These are phyloP conservation scores for Leuciscus waleckii DNA, from an alignment of 2,797 vertebrate genomes.

Conservation along the genomic window DNA sequence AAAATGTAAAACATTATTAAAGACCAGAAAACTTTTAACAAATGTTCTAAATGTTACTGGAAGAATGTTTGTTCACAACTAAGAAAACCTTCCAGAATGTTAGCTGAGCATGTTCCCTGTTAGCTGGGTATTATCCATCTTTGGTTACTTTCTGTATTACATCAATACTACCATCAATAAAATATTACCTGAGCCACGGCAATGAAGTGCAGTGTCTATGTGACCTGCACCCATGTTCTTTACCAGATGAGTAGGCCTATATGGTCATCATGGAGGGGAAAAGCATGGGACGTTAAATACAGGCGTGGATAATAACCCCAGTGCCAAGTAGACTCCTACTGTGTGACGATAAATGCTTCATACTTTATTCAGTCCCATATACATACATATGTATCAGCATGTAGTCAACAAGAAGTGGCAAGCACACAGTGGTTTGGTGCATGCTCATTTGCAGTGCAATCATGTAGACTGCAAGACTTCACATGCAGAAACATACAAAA, in stretches of 20 bases:
- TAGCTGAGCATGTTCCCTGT: not conserved
- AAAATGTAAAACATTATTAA: not conserved
- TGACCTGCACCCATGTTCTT: not conserved
- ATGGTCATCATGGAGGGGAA: constrained; percentile 10
- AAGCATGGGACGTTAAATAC: not conserved
- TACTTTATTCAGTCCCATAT: constrained; percentile 53
- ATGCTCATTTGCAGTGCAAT: constrained; percentile 59
- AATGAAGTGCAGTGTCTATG: not conserved
- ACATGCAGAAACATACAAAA: constrained; percentile 9
- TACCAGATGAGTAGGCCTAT: not conserved
- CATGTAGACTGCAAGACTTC: constrained; percentile 46
- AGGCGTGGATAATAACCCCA: not conserved
- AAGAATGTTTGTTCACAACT: not conserved
- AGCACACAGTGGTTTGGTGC: constrained; percentile 32
- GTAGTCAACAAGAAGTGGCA: constrained; percentile 49
- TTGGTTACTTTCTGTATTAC: constrained; percentile 30
- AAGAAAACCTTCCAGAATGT: not conserved
- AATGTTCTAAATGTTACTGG: not conserved
- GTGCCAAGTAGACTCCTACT: constrained; percentile 29
- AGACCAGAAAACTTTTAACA: not conserved
- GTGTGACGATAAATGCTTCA: constrained; percentile 56
- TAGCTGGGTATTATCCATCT: not conserved
- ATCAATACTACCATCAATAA: constrained; percentile 9
- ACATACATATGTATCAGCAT: constrained; percentile 28
- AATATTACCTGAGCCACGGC: not conserved